Base-by-base conservation (phyloP, 2,113 vertebrate genomes). In the Conger conger region DNA sequence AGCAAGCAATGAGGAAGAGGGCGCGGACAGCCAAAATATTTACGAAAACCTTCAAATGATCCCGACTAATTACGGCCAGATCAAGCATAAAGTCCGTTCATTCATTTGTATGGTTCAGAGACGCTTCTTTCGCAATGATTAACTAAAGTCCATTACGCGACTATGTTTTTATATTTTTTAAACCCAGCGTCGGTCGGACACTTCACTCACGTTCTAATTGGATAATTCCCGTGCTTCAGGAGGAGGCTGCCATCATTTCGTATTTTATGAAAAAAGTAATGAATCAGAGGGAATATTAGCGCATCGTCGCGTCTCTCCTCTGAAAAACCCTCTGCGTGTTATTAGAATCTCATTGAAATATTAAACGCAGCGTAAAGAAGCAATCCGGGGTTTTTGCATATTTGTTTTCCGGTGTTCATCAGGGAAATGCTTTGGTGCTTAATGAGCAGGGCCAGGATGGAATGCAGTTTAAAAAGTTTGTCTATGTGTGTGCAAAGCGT, bases 361-460 rank as follows among this genome's bases (percentile, higher is more conserved):
- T 86, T 86, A 77, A 17, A 80, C 82, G 87, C 15, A 63, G 27
- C 68, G 80, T 77, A 78, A 88, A 87, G 86, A 73, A 54, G 3
- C 82, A 80, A 83, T 79, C 85, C 80, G 54, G 83, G 57, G 77
- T n/a, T 82, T 82, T 63, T 81, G 18, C 3, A 20, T 13, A 80
- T 53, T 87, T 85, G 53, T 90, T n/a, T 87, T 78, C 86, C 73
- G 54, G 76, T 35, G 37, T 17, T 33, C 60, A 7, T 73, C 8
- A 82, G 35, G 36, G 81, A 38, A 86, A 84, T 45, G 18, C 9
- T 7, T 82, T n/a, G 35, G 53, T 20, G 81, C 23, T 40, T 84
- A 54, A 84, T 82, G 35, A 84, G 82, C 53, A 27, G 77, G 36
- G 17, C 23, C 23, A 63, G 27, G 54, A 57, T 38, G 42, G 54